These are phyloP conservation scores for Lasiurus borealis DNA, from an alignment of 2,113 vertebrate genomes.

Conservation along the genomic window DNA sequence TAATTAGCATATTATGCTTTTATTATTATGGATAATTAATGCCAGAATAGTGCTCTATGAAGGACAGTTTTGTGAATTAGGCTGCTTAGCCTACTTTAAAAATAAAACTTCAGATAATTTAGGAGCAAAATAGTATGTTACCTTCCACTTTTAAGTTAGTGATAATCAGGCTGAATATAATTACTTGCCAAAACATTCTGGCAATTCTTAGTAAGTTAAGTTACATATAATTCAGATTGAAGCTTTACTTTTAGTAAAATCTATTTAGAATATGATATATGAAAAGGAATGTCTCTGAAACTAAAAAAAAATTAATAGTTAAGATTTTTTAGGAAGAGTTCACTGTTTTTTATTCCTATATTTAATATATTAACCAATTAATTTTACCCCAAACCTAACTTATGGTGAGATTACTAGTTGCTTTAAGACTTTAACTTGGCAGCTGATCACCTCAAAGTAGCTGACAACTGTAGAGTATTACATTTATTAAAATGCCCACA, in stretches of 20 bases:
- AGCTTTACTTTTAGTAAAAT: slow-evolving; percentile 43
- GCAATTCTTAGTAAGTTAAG: slow-evolving; percentile 6
- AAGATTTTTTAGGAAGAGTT: slow-evolving; percentile 10
- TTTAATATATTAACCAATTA: slow-evolving; percentile 26
- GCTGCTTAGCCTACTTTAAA: not conserved
- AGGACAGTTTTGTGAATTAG: not conserved
- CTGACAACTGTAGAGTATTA: not conserved
- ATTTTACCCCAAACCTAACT: not conserved
- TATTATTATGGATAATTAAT: not conserved
- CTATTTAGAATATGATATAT: not conserved
- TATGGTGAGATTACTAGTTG: not conserved
- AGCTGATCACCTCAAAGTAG: not conserved
- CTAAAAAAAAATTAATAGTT: not conserved
- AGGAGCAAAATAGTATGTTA: not conserved
- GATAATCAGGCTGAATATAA: slow-evolving; percentile 26
- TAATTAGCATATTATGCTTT: too few relatives aligned
- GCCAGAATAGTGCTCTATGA: not conserved
- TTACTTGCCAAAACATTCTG: slow-evolving; percentile 42
- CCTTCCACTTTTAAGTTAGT: not conserved
- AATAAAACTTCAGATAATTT: slow-evolving; percentile 10
- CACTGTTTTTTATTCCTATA: not conserved
- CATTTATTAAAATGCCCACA: slow-evolving; percentile 26
- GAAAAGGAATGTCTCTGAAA: slow-evolving; percentile 36
- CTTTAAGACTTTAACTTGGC: not conserved
- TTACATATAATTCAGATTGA: slow-evolving; percentile 38